These are phyloP conservation scores for Hypolimnas misippus DNA, from an alignment of 2,888 invertebrate genomes.

Conservation along the genomic window DNA sequence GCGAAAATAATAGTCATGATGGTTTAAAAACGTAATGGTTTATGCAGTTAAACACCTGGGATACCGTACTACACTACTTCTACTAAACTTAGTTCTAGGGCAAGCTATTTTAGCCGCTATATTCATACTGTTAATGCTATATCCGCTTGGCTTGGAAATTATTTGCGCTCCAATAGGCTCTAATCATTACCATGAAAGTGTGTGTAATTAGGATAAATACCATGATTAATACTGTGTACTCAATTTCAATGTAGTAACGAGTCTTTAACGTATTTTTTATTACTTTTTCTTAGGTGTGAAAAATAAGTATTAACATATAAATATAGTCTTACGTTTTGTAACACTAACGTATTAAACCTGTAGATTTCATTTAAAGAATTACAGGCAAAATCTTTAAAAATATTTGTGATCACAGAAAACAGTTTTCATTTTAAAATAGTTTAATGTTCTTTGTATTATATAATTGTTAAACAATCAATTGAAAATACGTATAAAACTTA, in stretches of 20 bases:
- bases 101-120: conserved; percentile 33
- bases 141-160: conserved; percentile 14
- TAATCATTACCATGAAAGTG: conserved; percentile 48
- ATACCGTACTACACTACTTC: conserved; percentile 43
- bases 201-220: conserved; percentile 46
- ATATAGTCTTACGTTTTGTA: no score
- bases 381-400: no score
- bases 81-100: conserved; percentile 37
- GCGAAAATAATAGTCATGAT: conserved; percentile 20
- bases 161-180: conserved; percentile 46
- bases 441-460: no score
- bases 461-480: no score
- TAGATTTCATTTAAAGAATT: no score
- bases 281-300: no score
- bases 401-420: no score
- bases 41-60: conserved; percentile 44
- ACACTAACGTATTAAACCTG: no score
- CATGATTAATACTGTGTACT: conserved; percentile 32
- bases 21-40: conserved; percentile 35
- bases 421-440: no score
- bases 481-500: no score
- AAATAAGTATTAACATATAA: no score
- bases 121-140: conserved; percentile 1
- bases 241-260: conserved; percentile 19
- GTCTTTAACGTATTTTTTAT: conserved; percentile 2